Evolutionary conservation across 2,113 vertebrate genomes (phyloP).

Genomic region (Ctenodactylus gundi): DNA sequence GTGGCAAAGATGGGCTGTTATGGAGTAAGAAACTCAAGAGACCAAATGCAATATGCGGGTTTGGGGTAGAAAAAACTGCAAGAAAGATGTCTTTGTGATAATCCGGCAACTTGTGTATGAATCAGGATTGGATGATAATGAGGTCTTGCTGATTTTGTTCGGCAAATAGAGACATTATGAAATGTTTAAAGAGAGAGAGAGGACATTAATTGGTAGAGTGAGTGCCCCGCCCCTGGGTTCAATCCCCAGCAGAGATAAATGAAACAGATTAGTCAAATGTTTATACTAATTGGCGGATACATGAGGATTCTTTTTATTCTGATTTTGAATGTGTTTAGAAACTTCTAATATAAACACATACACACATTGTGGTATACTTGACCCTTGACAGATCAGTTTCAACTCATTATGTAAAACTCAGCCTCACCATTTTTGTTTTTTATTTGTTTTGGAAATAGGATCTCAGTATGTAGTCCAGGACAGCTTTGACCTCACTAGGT

Average conservation of each 20-base stretch:
- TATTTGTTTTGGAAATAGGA: neutral
- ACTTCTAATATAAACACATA: neutral
- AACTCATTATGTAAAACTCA: neutral
- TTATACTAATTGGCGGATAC: neutral
- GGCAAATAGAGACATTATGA: neutral
- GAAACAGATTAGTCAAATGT: neutral
- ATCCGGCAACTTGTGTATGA: neutral
- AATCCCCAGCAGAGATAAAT: neutral
- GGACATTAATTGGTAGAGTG: neutral
- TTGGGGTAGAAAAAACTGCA: neutral
- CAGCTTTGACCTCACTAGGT: neutral
- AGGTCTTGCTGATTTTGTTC: conserved; percentile 32
- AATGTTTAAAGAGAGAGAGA: neutral
- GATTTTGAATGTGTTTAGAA: neutral
- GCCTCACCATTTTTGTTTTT: neutral
- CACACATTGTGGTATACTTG: neutral
- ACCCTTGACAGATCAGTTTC: neutral
- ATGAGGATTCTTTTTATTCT: neutral
- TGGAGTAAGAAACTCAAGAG: neutral
- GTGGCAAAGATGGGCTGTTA: neutral
- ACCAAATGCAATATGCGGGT: neutral
- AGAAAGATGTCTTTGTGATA: neutral
- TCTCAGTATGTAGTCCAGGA: neutral
- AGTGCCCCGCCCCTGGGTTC: neutral
- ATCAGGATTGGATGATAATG: neutral